phyloP scores from a whole-genome alignment of 2,888 invertebrate genomes.

The Plebejus argus region DNA sequence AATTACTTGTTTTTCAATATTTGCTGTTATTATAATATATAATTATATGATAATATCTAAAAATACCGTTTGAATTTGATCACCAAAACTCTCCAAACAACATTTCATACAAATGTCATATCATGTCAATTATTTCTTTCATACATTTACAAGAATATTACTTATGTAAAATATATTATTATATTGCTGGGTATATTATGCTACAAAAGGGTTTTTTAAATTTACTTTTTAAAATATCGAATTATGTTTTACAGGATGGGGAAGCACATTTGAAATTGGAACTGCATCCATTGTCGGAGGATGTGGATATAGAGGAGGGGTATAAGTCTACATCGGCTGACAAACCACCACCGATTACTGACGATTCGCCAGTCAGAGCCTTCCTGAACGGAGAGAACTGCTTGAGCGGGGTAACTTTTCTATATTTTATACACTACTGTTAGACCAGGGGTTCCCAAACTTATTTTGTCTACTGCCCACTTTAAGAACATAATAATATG shows the following conservation, averaged over 20 bases:
- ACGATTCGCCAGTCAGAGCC: conserved; percentile 87
- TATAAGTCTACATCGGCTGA: conserved; percentile 44
- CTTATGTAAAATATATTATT: not conserved
- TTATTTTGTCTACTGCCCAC: no score
- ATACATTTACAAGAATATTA: no score
- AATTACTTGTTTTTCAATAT: no score
- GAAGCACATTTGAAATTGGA: conserved; percentile 84
- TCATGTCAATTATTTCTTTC: no score
- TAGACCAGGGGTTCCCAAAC: no score
- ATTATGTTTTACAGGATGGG: conserved; percentile 75
- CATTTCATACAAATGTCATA: no score
- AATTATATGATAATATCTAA: no score
- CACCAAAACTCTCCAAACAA: no score
- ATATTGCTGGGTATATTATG: not conserved
- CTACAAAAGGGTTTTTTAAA: conserved; percentile 33
- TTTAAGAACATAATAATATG: no score
- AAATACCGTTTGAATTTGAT: no score
- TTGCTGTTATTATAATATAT: no score
- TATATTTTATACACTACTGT: no score
- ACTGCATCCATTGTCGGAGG: conserved; percentile 82
- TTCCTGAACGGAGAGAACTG: conserved; percentile 93
- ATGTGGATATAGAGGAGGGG: conserved; percentile 61
- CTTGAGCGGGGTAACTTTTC: conserved; percentile 86
- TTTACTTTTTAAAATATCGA: conserved; percentile 20
- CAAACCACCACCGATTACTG: conserved; percentile 56